A percentile compares a stretch with the other conserved stretches of the same genome.
phyloP scores from a whole-genome alignment of 1,140 invertebrate species.

The Cotesia vestalis region DNA sequence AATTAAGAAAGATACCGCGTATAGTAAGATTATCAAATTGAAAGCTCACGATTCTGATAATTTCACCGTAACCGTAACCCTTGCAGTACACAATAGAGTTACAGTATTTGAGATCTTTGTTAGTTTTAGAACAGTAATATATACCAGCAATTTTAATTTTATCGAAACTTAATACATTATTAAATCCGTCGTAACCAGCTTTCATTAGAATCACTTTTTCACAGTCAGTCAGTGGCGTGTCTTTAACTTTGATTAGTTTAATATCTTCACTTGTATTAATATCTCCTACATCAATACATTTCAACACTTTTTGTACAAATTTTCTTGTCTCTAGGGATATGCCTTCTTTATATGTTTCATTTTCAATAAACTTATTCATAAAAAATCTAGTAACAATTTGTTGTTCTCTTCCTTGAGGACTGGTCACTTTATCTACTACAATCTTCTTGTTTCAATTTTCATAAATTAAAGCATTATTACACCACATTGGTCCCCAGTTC shows the following conservation, averaged over 20 bases:
- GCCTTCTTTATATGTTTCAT: background rate
- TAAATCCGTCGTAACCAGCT: background rate
- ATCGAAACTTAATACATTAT: background rate
- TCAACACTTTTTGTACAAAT: background rate
- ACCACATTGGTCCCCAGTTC: constrained; percentile 28
- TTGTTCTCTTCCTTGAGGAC: background rate
- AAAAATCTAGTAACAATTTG: constrained; percentile 23
- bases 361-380: constrained; percentile 10
- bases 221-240: background rate
- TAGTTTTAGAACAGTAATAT: background rate
- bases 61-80: background rate
- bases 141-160: background rate
- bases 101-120: background rate
- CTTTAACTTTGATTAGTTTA: background rate
- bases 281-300: background rate
- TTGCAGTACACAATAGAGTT: background rate
- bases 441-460: constrained; percentile 29
- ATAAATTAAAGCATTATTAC: constrained; percentile 15
- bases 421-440: constrained; percentile 23
- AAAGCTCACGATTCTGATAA: background rate
- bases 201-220: background rate
- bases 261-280: background rate
- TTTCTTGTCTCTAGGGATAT: background rate
- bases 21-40: background rate
- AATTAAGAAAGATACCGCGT: background rate